These are phyloP conservation scores for Oryzias dopingdopingensis DNA, from an alignment of 2,797 vertebrate genomes.

Conservation along the genomic window DNA sequence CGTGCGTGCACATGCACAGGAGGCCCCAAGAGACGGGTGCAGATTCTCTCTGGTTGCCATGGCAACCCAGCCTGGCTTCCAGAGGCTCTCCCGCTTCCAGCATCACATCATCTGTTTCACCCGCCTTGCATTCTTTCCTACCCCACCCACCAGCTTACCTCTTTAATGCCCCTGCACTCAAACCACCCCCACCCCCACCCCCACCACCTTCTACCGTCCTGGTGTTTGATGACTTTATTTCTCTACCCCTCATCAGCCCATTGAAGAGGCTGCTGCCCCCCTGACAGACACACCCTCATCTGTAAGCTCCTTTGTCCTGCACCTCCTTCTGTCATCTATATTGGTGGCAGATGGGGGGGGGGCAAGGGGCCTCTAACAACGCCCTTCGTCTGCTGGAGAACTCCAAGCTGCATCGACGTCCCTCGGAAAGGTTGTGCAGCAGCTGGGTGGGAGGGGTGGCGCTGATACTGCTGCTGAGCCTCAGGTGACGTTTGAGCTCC, in stretches of 20 bases:
- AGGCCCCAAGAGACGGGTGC: slow-evolving; percentile 71
- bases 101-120: slow-evolving; percentile 31
- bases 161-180: no score
- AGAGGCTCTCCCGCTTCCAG: slow-evolving; percentile 38
- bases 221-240: no score
- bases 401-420: slow-evolving; percentile 39
- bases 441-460: slow-evolving; percentile 3
- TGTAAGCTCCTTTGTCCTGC: slow-evolving; percentile 49
- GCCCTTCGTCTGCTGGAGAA: slow-evolving; percentile 45
- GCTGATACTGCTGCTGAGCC: no score
- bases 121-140: not conserved
- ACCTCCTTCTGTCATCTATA: slow-evolving; percentile 43
- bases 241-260: no score
- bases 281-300: slow-evolving; percentile 36
- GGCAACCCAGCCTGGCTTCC: slow-evolving; percentile 74
- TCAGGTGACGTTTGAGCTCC: no score
- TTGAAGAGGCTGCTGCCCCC: no score
- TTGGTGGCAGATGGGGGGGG: slow-evolving; percentile 46
- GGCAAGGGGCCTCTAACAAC: slow-evolving; percentile 37
- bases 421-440: slow-evolving; percentile 31
- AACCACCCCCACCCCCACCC: no score
- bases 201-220: no score
- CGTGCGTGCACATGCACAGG: slow-evolving; percentile 53
- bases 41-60: slow-evolving; percentile 89
- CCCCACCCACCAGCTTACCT: not conserved